Base-by-base conservation (phyloP, 2,113 vertebrate species). In the Vulpes vulpes region DNA sequence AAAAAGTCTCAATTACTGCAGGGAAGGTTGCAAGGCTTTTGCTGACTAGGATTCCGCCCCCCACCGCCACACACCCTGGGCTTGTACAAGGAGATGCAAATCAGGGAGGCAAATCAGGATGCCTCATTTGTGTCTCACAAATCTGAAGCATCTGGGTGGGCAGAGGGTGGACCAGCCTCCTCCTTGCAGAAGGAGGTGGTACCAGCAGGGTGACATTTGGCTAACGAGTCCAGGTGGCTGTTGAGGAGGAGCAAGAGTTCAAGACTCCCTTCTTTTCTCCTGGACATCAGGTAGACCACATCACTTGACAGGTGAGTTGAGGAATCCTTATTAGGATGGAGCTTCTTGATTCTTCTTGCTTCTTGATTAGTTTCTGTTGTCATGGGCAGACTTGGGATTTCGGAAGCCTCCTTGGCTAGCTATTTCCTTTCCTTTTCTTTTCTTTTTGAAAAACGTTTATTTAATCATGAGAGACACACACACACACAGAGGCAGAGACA, bases 141-240 rank as follows among this genome's bases (percentile, higher is more conserved):
- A 19, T 32, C 7, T 11, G 43, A 79, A 64, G 9, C 22, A 19
- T 53, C 20, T 55, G 3, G 10, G 32, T 23, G 30, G n/a, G 43
- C 20, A 7, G 7, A 53, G 43, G 4, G 5, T 6, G 1, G 27
- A 23, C 55, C 27, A 25, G 20, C 9, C 9, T n/a, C 32, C 30
- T 16, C 2, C 0, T 14, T 3, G 12, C 5, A 27, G 30, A 51
- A 9, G 15, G 43, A 65, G 38, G 35, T 8, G 17, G 30, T 6
- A 25, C 1, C 2, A 10, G 20, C 7, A 32, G 9, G 5, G 2
- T 64, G 7, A 27, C 0, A 1, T 12, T 53, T 53, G 7, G 8
- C 22, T 27, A 23, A 27, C 9, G 22, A 79, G 30, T 53, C 11
- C 2, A 16, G 32, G 43, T 12, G 14, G 15, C 76, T 30, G 49